A percentile compares a stretch with the other conserved stretches of the same genome.
phyloP scores from a whole-genome alignment of 2,888 invertebrate species.

The Tolmerus cingulatus region DNA sequence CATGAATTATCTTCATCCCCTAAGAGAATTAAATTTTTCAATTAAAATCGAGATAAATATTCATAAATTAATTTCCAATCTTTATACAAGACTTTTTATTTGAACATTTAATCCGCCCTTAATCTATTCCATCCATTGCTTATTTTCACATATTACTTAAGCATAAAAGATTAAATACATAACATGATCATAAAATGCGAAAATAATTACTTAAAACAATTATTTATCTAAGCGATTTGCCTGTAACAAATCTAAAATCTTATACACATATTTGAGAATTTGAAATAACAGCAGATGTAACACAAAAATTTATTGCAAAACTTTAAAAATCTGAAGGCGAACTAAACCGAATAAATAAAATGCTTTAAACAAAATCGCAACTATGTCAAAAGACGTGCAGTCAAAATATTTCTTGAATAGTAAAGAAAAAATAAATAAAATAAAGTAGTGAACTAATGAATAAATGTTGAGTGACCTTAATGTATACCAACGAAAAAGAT shows the following conservation, averaged over 20 bases:
- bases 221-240: background rate
- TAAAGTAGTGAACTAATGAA: conserved; percentile 2
- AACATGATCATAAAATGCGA: background rate
- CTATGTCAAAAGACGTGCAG: background rate
- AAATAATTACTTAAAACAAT: background rate
- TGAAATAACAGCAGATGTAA: background rate
- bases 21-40: too few species aligned
- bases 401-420: background rate
- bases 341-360: background rate
- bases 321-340: background rate
- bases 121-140: background rate
- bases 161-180: background rate
- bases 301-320: background rate
- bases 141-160: background rate
- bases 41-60: too few species aligned
- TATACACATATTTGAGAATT: background rate
- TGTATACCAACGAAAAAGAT: conserved; percentile 49
- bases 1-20: too few species aligned
- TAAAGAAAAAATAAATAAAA: background rate
- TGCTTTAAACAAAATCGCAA: background rate
- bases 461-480: conserved; percentile 55
- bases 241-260: background rate
- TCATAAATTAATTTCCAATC: too few species aligned
- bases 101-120: background rate
- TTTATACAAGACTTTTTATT: background rate